Base-by-base conservation (phyloP, 2,888 invertebrate genomes). In the Sarcophaga variegata region DNA sequence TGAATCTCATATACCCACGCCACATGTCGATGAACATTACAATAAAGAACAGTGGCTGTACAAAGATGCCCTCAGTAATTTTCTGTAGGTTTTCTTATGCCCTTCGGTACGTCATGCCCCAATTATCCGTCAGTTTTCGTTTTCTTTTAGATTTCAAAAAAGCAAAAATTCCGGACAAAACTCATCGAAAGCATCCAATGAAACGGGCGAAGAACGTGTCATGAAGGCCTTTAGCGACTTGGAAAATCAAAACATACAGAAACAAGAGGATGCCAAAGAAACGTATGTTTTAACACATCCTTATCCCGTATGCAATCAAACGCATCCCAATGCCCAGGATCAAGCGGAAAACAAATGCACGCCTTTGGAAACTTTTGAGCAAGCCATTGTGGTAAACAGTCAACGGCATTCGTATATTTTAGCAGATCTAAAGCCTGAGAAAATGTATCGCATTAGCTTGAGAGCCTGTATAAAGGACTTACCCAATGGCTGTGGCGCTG, bases 401-500 rank as follows among this genome's bases (percentile, higher is more conserved):
- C 79, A 87, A 11, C 85, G 81, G 27, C 91, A 92, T 49, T 89
- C 86, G 6, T 90, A 88, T 60, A 86, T 75, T 0, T 37, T 93
- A 8, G 78, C 81, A 0, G 59, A 89, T 6, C 81, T 93, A 10
- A 12, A 88, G 2, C 88, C 90, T 1, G 79, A 89, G 20, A 81
- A 85, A 49, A 88, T 83, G 3, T 93, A 93, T 88, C 89, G 89
- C 11, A 88, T 93, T 10, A 88, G 89, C n/a, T 81, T 93, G 0
- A 90, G 91, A 0, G 93, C 93, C 3, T 93, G 93, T 85, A 91
- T 90, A 0, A 86, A 88, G 0, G 89, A 82, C 3, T 77, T 93
- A 49, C 12, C 85, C 45, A 92, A 92, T 77, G 91, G 90, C 0
- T 93, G 93, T 64, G 92, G 93, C n/a, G 87, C 85, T 0, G 92